Evolutionary conservation across 2,113 vertebrate species (phyloP).

Genomic region (Diphyllodes magnificus): DNA sequence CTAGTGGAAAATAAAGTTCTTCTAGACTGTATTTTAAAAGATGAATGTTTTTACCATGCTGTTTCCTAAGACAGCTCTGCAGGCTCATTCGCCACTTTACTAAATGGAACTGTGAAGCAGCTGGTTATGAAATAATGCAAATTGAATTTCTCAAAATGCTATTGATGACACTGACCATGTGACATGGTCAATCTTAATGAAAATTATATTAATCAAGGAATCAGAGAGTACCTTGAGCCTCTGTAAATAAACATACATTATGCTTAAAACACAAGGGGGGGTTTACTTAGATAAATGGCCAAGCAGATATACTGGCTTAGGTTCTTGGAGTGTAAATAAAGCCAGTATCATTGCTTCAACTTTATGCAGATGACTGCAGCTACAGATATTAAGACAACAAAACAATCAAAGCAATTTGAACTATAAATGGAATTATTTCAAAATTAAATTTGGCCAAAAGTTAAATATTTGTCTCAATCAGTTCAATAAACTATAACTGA

Average conservation of each 20-base stretch:
- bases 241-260: background rate
- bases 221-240: background rate
- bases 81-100: background rate
- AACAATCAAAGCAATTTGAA: background rate
- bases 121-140: background rate
- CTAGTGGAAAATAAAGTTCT: background rate
- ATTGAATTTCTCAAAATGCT: background rate
- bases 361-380: background rate
- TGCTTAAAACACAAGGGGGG: accelerated
- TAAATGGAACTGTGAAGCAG: background rate
- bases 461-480: background rate
- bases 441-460: background rate
- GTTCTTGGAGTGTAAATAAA: background rate
- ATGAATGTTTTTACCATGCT: background rate
- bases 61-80: background rate
- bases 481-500: background rate
- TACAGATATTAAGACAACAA: background rate
- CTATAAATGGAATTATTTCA: background rate
- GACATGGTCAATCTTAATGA: background rate
- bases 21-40: background rate
- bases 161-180: background rate
- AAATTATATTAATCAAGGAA: background rate
- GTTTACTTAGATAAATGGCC: background rate
- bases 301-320: background rate
- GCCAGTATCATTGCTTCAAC: background rate